Base-by-base conservation (phyloP, 2,113 vertebrate genomes). In the Nematolebias whitei region DNA sequence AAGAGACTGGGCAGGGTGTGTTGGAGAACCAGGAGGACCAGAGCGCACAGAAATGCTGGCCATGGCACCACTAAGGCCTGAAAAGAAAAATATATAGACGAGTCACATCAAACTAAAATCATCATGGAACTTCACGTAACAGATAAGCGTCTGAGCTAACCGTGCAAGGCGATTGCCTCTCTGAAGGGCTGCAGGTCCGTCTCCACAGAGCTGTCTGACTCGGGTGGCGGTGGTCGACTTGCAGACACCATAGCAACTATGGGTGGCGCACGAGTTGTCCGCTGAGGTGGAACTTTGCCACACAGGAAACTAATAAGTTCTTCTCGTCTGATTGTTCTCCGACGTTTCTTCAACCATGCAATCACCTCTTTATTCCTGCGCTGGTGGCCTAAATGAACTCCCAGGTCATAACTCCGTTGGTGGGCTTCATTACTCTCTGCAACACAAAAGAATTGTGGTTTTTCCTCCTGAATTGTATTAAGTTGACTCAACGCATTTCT, bases 301-400 rank as follows among this genome's bases (percentile, higher is more conserved):
- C 98, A 99, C 38, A 99, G 91, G 92, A 99, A 99, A 91, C 97
- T 99, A 90, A 99, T 99, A 84, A 99, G 95, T 90, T 99, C 98
- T 92, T 99, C 98, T 74, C 98, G 93, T 26, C 96, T 93, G 88
- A 99, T 99, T 76, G 94, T 99, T 94, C 98, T 95, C 93, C 98
- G 91, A 84, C 98, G 95, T 85, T 99, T 99, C 92, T 98, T 99
- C 63, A 97, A 95, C 98, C 98, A 99, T 53, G 98, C 96, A 78
- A 99, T 93, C 71, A 99, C 96, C 86, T 99, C 98, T 89, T 99
- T 98, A 87, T 98, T 99, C 76, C 95, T 95, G 44, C 98, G 94
- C 83, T 99, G 98, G 87, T 95, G 95, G 77, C 97, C 96, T 76
- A 97, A 94, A 85, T 99, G 97, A 87, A 98, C 95, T 86, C 98